Evolutionary conservation across 2,797 vertebrate species (phyloP).

Genomic region (Sebastes hopkinsi): DNA sequence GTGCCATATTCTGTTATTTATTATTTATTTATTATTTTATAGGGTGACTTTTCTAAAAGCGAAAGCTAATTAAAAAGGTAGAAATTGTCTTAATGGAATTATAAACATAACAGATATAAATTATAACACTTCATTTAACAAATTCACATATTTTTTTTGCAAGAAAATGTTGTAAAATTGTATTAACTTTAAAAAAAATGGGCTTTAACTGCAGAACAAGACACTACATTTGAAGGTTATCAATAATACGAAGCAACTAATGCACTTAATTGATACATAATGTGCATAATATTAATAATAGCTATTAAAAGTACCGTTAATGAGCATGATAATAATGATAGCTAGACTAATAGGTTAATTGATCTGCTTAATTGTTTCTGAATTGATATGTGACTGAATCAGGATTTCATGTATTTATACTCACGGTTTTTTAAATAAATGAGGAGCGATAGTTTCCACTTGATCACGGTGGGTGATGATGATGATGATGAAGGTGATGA

Average conservation of each 20-base stretch:
- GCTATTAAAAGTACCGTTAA: background rate
- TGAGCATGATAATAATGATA: background rate
- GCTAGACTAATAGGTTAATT: background rate
- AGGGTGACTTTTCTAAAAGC: background rate
- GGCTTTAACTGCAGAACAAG: background rate
- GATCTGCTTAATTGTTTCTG: background rate
- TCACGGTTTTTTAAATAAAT: slow-evolving; percentile 6
- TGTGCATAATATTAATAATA: slow-evolving; percentile 1
- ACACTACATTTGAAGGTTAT: background rate
- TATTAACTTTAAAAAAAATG: background rate
- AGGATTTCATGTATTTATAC: background rate
- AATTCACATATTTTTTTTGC: background rate
- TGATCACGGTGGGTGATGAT: slow-evolving; percentile 19
- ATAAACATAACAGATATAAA: background rate
- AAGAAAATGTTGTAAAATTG: background rate
- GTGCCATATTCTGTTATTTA: background rate
- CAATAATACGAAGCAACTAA: background rate
- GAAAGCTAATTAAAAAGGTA: background rate
- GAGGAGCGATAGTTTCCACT: background rate
- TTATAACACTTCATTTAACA: background rate
- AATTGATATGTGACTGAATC: background rate
- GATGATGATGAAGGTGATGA: slow-evolving; percentile 11
- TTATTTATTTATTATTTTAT: background rate
- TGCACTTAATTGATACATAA: background rate
- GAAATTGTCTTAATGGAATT: background rate